Evolutionary conservation across 1,140 invertebrate species (phyloP).

Genomic region (Drosophila pachea): DNA sequence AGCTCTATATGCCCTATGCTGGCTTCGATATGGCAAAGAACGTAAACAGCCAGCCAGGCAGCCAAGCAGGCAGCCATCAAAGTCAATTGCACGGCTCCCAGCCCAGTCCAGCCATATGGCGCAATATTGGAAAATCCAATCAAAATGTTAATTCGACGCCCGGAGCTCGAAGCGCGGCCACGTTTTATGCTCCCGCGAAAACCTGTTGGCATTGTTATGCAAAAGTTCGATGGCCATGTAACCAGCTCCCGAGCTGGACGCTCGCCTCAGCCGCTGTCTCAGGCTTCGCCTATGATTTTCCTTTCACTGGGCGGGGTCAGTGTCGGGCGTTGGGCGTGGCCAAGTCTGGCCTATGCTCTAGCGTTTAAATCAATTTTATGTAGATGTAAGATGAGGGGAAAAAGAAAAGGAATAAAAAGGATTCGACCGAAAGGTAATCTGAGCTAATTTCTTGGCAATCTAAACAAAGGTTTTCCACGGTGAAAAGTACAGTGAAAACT

Average conservation of each 20-base stretch:
- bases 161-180: constrained; percentile 5
- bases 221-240: constrained; percentile 30
- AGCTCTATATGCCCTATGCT: constrained; percentile 18
- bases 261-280: not conserved
- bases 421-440: no score
- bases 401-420: not conserved
- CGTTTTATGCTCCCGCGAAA: constrained; percentile 31
- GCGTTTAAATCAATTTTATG: constrained; percentile 41
- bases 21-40: constrained; percentile 10
- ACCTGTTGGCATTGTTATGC: constrained; percentile 41
- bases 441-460: no score
- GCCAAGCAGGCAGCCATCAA: constrained; percentile 9
- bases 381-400: constrained; percentile 33
- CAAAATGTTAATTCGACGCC: constrained; percentile 72
- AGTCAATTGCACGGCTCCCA: constrained; percentile 10
- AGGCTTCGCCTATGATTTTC: no score
- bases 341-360: no score
- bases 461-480: no score
- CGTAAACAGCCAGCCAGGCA: constrained; percentile 22
- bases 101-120: constrained; percentile 58
- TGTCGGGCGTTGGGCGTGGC: not conserved
- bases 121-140: constrained; percentile 77
- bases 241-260: constrained; percentile 9
- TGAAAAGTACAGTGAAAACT: no score
- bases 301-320: no score